These are phyloP conservation scores for Chymomyza costata DNA, from an alignment of 1,140 invertebrate genomes.

Conservation along the genomic window DNA sequence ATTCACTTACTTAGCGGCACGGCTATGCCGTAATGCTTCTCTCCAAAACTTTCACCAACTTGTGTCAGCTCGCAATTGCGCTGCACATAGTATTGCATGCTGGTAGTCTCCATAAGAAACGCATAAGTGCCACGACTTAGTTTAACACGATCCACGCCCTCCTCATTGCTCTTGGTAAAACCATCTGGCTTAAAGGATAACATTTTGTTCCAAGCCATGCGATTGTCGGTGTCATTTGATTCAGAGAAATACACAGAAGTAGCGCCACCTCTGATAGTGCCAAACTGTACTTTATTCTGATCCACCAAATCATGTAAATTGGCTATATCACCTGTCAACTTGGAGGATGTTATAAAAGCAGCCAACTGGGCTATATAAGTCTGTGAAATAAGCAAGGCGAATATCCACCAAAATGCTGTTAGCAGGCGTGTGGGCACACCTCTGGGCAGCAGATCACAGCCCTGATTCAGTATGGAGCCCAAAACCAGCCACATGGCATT, in stretches of 20 bases:
- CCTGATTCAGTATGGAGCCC: constrained; percentile 86
- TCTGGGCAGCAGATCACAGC: constrained; percentile 87
- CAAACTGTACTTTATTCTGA: constrained; percentile 93
- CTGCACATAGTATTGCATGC: constrained; percentile 86
- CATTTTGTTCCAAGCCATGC: constrained; percentile 87
- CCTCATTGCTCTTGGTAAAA: constrained; percentile 86
- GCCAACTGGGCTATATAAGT: constrained; percentile 97
- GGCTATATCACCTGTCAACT: constrained; percentile 89
- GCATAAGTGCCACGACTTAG: constrained; percentile 82
- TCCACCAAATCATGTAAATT: constrained; percentile 91
- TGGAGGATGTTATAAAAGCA: constrained; percentile 91
- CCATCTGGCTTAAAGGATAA: constrained; percentile 85
- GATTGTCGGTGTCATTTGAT: constrained; percentile 84
- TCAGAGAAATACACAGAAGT: constrained; percentile 78
- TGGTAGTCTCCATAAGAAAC: constrained; percentile 90
- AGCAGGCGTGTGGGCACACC: constrained; percentile 88
- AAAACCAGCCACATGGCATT: constrained; percentile 87
- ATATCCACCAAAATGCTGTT: constrained; percentile 96
- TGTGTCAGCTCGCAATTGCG: constrained; percentile 86
- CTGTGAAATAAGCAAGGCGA: constrained; percentile 94
- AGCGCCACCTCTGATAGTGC: constrained; percentile 83
- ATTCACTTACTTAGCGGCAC: constrained; percentile 57
- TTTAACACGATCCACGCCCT: constrained; percentile 88
- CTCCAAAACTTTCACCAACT: constrained; percentile 86
- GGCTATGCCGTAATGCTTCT: constrained; percentile 83